These are phyloP conservation scores for Passer montanus DNA, from an alignment of 2,113 vertebrate genomes.

Conservation along the genomic window DNA sequence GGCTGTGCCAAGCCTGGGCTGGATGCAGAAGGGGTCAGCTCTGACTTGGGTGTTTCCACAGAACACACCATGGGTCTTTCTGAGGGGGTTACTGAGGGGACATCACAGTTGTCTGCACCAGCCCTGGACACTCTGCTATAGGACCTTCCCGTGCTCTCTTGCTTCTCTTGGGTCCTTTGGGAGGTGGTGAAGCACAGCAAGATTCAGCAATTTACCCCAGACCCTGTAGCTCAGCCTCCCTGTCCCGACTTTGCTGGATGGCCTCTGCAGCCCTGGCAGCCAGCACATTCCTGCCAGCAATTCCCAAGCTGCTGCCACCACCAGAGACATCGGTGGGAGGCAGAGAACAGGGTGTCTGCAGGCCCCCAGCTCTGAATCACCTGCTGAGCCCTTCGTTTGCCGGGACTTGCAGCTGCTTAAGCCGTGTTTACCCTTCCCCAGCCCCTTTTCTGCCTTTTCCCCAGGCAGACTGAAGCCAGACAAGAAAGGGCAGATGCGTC, in stretches of 20 bases:
- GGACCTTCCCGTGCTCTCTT: neutral
- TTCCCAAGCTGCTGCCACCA: neutral
- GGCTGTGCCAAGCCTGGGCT: neutral
- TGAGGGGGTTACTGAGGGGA: neutral
- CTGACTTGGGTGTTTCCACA: neutral
- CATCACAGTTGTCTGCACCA: rapidly evolving
- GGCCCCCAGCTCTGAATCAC: conserved; percentile 37
- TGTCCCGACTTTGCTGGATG: neutral
- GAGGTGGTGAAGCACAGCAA: neutral
- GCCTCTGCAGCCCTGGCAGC: neutral
- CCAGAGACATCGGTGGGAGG: neutral
- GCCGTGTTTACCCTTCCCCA: conserved; percentile 29
- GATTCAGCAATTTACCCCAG: neutral
- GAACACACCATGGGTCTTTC: rapidly evolving
- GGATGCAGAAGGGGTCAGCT: neutral
- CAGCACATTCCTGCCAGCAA: neutral
- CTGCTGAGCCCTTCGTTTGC: conserved; percentile 14
- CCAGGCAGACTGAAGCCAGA: conserved; percentile 36
- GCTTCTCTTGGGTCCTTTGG: neutral
- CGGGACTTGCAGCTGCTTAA: conserved; percentile 30
- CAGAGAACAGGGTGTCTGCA: neutral
- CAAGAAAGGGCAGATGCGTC: conserved; percentile 43
- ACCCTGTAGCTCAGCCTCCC: neutral
- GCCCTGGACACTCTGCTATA: neutral
- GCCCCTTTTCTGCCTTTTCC: conserved; percentile 43